phyloP scores from a whole-genome alignment of 2,888 invertebrate species.

The Polydrusus cervinus region DNA sequence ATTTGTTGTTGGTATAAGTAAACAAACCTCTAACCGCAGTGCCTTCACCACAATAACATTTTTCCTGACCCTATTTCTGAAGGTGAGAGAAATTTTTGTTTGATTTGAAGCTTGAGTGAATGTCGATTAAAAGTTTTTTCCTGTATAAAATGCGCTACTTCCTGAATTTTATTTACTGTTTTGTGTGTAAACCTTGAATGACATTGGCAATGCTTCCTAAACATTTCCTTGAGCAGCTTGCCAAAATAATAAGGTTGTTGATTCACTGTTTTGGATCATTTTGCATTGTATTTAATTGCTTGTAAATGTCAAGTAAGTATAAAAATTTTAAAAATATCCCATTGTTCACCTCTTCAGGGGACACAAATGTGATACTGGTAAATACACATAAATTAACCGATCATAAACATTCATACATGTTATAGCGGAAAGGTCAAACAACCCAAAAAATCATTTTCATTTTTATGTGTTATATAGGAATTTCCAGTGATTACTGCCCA shows the following conservation, averaged over 20 bases:
- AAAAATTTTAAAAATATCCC: no score
- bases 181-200: conserved; percentile 58
- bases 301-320: no score
- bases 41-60: conserved; percentile 65
- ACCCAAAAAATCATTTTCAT: no score
- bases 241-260: conserved; percentile 54
- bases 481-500: no score
- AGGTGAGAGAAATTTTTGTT: conserved; percentile 65
- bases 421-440: no score
- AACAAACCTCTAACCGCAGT: conserved; percentile 64
- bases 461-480: no score
- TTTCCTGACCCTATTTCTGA: conserved; percentile 66
- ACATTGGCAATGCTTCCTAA: conserved; percentile 61
- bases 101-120: conserved; percentile 35
- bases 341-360: no score
- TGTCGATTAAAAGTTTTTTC: conserved; percentile 21
- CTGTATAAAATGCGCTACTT: conserved; percentile 31
- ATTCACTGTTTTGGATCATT: conserved; percentile 6
- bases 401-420: no score
- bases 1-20: conserved; percentile 67
- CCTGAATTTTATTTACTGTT: conserved; percentile 23
- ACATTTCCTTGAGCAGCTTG: conserved; percentile 54
- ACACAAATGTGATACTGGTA: no score
- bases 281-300: no score
- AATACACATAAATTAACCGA: no score